Percentiles rank a stretch among this genome's conserved stretches.
Evolutionary conservation across 2,888 invertebrate genomes (phyloP).

Genomic region (Epinotia demarniana): DNA sequence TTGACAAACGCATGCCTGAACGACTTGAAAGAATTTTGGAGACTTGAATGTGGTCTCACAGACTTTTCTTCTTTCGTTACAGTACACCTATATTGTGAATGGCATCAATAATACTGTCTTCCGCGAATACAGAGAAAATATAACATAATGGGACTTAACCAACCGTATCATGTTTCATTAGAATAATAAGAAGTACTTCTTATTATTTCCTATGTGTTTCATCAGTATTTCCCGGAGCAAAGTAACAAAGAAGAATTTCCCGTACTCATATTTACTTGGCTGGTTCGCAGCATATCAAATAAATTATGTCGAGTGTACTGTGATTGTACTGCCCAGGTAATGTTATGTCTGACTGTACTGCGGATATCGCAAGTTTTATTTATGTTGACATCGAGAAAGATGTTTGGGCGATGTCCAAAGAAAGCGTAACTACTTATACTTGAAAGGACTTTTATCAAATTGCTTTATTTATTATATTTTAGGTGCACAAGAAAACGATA

Average conservation of each 20-base stretch:
- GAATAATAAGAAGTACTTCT: no score
- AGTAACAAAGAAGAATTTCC: neutral
- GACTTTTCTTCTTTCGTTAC: no score
- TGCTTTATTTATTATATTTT: no score
- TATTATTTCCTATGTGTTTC: neutral
- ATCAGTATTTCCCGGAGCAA: neutral
- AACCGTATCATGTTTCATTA: no score
- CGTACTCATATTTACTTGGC: neutral
- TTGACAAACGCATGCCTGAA: no score
- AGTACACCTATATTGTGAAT: no score
- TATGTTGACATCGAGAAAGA: neutral
- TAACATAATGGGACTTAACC: no score
- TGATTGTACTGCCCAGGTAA: neutral
- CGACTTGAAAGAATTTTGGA: no score
- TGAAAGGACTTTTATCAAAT: neutral
- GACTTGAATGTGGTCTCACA: no score
- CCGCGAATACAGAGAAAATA: no score
- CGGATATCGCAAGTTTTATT: neutral
- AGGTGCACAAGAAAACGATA: no score
- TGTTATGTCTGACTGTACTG: neutral
- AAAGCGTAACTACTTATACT: neutral
- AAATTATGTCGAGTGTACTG: conserved; percentile 1
- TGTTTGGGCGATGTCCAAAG: neutral
- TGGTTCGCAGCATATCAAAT: neutral
- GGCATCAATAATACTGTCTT: no score